A percentile compares a stretch with the other conserved stretches of the same genome.
Evolutionary conservation across 1,140 invertebrate species (phyloP).

Genomic region (Nixonia krombeini): DNA sequence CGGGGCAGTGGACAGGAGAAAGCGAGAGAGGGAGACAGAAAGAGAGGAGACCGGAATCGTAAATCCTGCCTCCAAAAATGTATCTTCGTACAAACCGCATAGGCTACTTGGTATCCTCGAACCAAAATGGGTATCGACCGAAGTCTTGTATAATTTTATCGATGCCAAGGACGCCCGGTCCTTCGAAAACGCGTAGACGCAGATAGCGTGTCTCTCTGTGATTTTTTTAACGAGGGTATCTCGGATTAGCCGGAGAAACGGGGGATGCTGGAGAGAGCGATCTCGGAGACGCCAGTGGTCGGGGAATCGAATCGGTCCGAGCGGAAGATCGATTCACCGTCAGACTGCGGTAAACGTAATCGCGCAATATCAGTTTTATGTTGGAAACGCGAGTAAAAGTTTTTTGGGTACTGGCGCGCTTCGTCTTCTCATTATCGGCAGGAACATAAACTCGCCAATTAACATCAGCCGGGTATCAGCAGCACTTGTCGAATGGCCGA

Average conservation of each 20-base stretch:
- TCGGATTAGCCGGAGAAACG: conserved; percentile 19
- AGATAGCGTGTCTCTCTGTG: conserved; percentile 27
- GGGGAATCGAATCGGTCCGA: too few relatives aligned
- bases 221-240: conserved; percentile 36
- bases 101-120: conserved; percentile 44
- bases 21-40: conserved; percentile 24
- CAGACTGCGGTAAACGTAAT: too few relatives aligned
- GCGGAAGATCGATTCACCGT: too few relatives aligned
- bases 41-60: conserved; percentile 56
- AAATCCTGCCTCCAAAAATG: conserved; percentile 54
- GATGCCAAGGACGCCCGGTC: conserved; percentile 49
- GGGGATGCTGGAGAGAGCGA: too few relatives aligned
- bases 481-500: too few relatives aligned
- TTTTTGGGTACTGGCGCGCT: too few relatives aligned
- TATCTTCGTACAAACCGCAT: conserved; percentile 40
- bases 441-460: background rate
- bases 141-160: conserved; percentile 49
- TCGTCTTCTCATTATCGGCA: background rate
- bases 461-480: background rate
- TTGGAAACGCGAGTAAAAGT: too few relatives aligned
- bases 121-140: conserved; percentile 45
- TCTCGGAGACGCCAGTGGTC: too few relatives aligned
- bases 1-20: conserved; percentile 25
- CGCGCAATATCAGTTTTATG: too few relatives aligned
- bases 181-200: conserved; percentile 47